These are phyloP conservation scores for Acrossocheilus wenchowensis DNA, from an alignment of 2,797 vertebrate species.

Conservation along the genomic window DNA sequence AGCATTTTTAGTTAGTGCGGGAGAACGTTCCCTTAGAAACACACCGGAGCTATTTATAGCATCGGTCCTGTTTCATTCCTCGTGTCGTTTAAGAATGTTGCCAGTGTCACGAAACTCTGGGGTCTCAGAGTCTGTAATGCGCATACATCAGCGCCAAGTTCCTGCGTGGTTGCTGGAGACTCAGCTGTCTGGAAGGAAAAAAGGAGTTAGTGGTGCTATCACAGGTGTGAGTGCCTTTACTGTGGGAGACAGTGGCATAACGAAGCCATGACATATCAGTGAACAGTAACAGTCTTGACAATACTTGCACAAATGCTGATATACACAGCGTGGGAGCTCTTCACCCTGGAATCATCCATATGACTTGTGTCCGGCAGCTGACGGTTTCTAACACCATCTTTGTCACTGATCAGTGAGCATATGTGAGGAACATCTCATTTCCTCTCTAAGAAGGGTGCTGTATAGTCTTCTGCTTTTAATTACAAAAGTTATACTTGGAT, in stretches of 20 bases:
- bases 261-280: constrained; percentile 6
- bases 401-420: constrained; percentile 6
- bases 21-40: constrained; percentile 19
- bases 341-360: constrained; percentile 14
- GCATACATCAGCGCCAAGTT: constrained; percentile 33
- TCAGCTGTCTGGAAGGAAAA: constrained; percentile 50
- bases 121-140: constrained; percentile 19
- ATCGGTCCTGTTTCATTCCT: neutral
- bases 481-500: neutral
- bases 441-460: neutral
- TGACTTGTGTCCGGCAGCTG: constrained; percentile 50
- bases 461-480: neutral
- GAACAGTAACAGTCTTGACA: neutral
- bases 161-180: constrained; percentile 20
- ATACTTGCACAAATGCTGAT: constrained; percentile 20
- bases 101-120: neutral
- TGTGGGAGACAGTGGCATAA: constrained; percentile 33
- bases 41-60: constrained; percentile 17
- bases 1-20: constrained; percentile 35
- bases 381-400: constrained; percentile 38
- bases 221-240: constrained; percentile 57
- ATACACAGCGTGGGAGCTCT: constrained; percentile 20
- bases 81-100: constrained; percentile 29
- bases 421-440: constrained; percentile 22
- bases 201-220: constrained; percentile 30